These are phyloP conservation scores for Choloepus didactylus DNA, from an alignment of 2,797 vertebrate species.

Conservation along the genomic window DNA sequence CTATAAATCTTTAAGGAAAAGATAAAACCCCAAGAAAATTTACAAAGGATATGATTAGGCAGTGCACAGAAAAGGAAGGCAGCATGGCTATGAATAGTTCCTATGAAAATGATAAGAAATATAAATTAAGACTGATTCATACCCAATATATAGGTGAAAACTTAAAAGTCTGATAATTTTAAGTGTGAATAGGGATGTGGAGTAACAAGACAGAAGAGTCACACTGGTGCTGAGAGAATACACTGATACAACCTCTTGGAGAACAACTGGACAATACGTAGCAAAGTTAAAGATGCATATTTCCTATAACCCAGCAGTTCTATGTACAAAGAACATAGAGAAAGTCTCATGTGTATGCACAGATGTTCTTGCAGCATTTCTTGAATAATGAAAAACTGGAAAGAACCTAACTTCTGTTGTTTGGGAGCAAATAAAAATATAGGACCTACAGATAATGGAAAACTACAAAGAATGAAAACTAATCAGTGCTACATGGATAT, in stretches of 20 bases:
- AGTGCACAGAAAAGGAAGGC: slow-evolving; percentile 29
- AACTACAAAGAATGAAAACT: neutral
- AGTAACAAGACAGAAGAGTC: neutral
- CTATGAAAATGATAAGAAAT: no score
- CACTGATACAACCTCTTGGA: neutral
- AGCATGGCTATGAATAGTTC: neutral
- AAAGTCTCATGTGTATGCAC: no score
- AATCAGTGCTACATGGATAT: neutral
- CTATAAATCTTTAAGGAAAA: neutral
- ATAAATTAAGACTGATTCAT: neutral
- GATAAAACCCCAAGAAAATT: neutral
- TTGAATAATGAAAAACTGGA: neutral
- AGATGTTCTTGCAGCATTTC: neutral
- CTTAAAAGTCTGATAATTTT: neutral
- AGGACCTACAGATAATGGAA: neutral
- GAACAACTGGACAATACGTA: neutral
- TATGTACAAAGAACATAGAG: neutral
- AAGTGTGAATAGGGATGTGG: neutral
- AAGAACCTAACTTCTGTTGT: neutral
- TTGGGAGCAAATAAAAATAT: neutral
- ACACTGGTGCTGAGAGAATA: neutral
- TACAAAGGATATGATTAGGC: neutral
- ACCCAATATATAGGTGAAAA: neutral
- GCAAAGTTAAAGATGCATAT: neutral
- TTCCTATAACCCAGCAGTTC: neutral